Evolutionary conservation across 2,888 invertebrate species (phyloP).

Genomic region (Sceliomorpha sp.): DNA sequence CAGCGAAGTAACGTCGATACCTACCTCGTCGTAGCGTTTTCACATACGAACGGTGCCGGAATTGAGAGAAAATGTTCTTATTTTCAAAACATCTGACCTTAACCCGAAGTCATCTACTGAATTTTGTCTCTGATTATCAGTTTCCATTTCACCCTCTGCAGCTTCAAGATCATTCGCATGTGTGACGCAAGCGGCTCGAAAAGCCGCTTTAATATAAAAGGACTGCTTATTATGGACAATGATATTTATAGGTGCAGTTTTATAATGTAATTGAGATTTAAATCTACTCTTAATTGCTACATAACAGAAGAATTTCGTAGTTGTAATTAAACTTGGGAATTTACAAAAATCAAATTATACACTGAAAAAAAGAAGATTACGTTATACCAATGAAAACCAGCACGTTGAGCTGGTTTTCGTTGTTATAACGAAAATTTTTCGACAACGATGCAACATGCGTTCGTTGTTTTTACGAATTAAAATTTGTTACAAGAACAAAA

Average conservation of each 20-base stretch:
- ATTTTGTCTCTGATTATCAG: slow-evolving; percentile 39
- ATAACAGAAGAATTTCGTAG: too few species aligned
- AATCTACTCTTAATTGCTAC: too few species aligned
- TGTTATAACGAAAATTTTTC: slow-evolving; percentile 1
- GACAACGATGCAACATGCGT: background rate
- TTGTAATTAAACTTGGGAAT: too few species aligned
- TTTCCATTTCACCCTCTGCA: too few species aligned
- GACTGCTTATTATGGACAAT: too few species aligned
- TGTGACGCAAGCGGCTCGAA: too few species aligned
- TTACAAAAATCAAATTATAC: too few species aligned
- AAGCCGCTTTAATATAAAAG: too few species aligned
- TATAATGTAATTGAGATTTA: too few species aligned
- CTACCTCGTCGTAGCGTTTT: slow-evolving; percentile 27
- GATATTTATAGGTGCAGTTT: too few species aligned
- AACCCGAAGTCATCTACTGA: slow-evolving; percentile 64
- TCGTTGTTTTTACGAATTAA: slow-evolving; percentile 4
- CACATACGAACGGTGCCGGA: slow-evolving; percentile 29
- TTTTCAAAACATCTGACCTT: slow-evolving; percentile 66
- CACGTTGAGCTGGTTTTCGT: background rate
- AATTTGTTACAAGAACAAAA: slow-evolving; percentile 3
- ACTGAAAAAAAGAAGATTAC: too few species aligned
- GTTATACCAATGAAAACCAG: slow-evolving; percentile 3
- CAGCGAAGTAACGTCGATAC: slow-evolving; percentile 43
- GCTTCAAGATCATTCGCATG: too few species aligned
- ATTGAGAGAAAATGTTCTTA: slow-evolving; percentile 10